Percentiles rank a stretch among this genome's conserved stretches.
Conservation (phyloP, 2,888 invertebrate genomes). For the Xestia xanthographa region DNA sequence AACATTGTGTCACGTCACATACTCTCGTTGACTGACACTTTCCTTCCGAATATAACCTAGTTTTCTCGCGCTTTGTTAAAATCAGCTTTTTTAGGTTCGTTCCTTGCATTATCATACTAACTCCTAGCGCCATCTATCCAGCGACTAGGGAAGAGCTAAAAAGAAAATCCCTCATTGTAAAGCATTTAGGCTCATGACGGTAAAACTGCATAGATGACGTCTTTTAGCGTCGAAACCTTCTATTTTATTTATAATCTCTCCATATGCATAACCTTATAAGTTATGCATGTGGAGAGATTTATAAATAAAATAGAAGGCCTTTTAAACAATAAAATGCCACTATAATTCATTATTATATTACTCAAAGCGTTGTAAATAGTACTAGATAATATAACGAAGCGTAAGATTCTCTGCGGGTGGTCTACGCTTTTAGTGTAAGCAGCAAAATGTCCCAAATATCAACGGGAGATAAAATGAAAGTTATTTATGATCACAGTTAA, state of each 20-base stretch:
- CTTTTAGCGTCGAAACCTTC: no score
- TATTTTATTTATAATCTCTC: no score
- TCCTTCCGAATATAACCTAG: no score
- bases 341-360: slow-evolving; percentile 29
- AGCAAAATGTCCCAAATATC: slow-evolving; percentile 32
- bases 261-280: no score
- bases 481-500: neutral
- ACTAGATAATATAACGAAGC: slow-evolving; percentile 16
- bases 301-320: neutral
- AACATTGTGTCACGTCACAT: no score
- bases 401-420: slow-evolving; percentile 32
- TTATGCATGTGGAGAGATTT: neutral
- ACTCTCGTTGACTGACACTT: no score
- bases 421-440: slow-evolving; percentile 19
- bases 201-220: neutral
- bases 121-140: no score
- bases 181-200: neutral
- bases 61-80: no score
- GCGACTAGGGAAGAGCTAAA: no score
- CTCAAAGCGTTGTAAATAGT: slow-evolving; percentile 26
- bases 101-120: no score
- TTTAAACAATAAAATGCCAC: slow-evolving; percentile 1
- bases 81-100: no score
- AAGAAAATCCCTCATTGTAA: no score
- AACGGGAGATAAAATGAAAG: slow-evolving; percentile 15